Evolutionary conservation across 2,888 invertebrate species (phyloP).

Genomic region (Troides aeacus): DNA sequence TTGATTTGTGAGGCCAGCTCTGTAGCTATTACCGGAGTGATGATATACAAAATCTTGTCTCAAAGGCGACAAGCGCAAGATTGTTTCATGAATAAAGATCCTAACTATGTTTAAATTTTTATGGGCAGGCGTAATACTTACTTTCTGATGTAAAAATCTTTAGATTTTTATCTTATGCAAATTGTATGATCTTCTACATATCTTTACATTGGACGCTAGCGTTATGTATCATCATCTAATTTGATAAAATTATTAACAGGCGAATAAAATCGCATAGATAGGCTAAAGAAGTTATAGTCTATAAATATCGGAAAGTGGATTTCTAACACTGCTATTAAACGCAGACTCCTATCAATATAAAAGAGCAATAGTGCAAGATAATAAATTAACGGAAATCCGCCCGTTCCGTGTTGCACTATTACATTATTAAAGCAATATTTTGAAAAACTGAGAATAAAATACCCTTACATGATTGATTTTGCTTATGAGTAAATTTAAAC

Average conservation of each 20-base stretch:
- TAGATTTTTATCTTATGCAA: no score
- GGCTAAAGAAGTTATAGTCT: not conserved
- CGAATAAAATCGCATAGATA: not conserved
- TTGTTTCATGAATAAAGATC: no score
- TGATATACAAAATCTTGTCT: no score
- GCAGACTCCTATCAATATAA: conserved; percentile 21
- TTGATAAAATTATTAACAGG: not conserved
- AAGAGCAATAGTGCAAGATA: conserved; percentile 25
- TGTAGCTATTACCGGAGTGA: no score
- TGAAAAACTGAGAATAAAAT: not conserved
- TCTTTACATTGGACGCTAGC: no score
- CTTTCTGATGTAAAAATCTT: no score
- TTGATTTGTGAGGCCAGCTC: no score
- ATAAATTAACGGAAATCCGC: conserved; percentile 27
- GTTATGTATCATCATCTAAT: not conserved
- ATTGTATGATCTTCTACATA: no score
- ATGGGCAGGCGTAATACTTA: no score
- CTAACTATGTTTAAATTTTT: no score
- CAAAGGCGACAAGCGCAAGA: no score
- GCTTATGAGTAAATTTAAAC: not conserved
- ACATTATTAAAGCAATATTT: conserved; percentile 14
- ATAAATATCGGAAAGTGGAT: conserved; percentile 2
- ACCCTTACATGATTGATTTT: not conserved
- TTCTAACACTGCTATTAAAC: conserved; percentile 16
- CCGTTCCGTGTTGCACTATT: conserved; percentile 24